Percentiles rank a stretch among this genome's conserved stretches.
Conservation (phyloP, 2,888 invertebrate genomes). For the Aethes cnicana region DNA sequence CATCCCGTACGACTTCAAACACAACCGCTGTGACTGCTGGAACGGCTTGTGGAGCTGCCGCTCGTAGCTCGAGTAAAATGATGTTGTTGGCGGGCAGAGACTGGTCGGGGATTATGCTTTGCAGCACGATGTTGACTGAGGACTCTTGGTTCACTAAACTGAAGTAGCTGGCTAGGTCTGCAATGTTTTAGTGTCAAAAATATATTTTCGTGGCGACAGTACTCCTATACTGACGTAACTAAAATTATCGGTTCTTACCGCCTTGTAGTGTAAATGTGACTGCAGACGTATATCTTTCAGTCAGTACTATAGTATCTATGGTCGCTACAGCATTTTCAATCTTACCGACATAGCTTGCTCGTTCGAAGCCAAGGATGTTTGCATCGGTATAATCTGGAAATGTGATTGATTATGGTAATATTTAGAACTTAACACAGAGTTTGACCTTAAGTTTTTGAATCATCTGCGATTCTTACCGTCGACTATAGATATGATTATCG, state of each 20-base stretch:
- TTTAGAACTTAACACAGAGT: too few relatives aligned
- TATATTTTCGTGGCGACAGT: not conserved
- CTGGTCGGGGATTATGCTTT: constrained; percentile 16
- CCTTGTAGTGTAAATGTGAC: constrained; percentile 33
- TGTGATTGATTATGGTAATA: too few relatives aligned
- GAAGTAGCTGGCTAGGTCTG: constrained; percentile 17
- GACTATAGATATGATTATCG: constrained; percentile 39
- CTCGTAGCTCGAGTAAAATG: constrained; percentile 13
- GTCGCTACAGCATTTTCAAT: constrained; percentile 26
- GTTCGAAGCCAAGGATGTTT: constrained; percentile 36
- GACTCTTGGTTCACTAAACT: not conserved
- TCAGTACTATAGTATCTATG: constrained; percentile 31
- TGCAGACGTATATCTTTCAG: constrained; percentile 30
- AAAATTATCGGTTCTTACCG: constrained; percentile 24
- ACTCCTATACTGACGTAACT: too few relatives aligned
- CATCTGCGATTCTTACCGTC: constrained; percentile 39
- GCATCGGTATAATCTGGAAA: constrained; percentile 32
- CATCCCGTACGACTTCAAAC: too few relatives aligned
- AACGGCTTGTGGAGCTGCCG: too few relatives aligned
- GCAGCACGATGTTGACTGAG: constrained; percentile 9
- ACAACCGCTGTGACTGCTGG: too few relatives aligned
- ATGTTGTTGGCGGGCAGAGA: constrained; percentile 10
- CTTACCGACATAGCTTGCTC: constrained; percentile 35
- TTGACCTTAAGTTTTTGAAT: too few relatives aligned
- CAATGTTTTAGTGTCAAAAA: constrained; percentile 2